Conservation (phyloP, 1,140 invertebrate species). For the Metopolophium dirhodum region DNA sequence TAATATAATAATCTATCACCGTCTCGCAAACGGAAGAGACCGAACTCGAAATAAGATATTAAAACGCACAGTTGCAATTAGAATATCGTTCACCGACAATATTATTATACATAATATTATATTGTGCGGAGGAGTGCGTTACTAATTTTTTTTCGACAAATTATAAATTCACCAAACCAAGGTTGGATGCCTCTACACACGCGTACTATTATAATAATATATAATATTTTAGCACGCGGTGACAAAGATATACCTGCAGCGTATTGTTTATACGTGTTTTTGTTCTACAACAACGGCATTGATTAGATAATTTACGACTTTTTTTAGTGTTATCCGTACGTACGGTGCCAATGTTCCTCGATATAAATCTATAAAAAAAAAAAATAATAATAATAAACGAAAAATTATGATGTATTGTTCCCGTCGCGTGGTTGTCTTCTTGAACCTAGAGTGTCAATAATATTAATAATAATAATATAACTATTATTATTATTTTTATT, state of each 20-base stretch:
- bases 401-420: neutral
- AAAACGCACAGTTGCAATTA: neutral
- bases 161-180: slow-evolving; percentile 16
- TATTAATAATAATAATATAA: neutral
- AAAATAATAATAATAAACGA: neutral
- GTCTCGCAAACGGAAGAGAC: neutral
- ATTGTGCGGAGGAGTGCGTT: neutral
- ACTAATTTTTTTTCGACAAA: neutral
- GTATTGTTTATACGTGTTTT: neutral
- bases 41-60: neutral
- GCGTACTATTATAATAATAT: neutral
- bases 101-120: neutral
- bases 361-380: slow-evolving; percentile 6
- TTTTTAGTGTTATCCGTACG: neutral
- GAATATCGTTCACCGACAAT: neutral
- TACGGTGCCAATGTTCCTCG: neutral
- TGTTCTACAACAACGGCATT: neutral
- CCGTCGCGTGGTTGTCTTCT: neutral
- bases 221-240: neutral
- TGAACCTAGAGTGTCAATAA: neutral
- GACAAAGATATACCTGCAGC: neutral
- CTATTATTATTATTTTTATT: slow-evolving; percentile 1
- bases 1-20: neutral
- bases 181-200: neutral
- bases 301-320: slow-evolving; percentile 36